These are phyloP conservation scores for Papilio xuthus DNA, from an alignment of 1,140 invertebrate species.

Conservation along the genomic window DNA sequence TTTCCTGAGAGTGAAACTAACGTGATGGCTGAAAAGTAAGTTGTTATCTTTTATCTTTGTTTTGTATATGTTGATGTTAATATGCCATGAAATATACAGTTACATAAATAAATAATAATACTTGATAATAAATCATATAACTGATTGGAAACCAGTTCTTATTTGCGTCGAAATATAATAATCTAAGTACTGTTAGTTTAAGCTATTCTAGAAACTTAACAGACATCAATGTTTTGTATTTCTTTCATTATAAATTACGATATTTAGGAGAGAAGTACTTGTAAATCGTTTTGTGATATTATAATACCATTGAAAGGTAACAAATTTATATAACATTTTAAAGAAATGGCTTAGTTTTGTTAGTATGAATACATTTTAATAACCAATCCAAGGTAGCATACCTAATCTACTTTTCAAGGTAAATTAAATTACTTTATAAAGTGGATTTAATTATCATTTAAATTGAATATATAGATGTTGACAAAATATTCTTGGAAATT, in stretches of 20 bases:
- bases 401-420: neutral
- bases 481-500: neutral
- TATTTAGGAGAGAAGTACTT: neutral
- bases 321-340: no score
- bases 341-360: neutral
- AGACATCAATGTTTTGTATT: neutral
- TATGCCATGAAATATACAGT: slow-evolving; percentile 41
- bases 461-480: neutral
- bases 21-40: slow-evolving; percentile 75
- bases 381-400: neutral
- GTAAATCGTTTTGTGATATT: neutral
- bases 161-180: slow-evolving; percentile 19
- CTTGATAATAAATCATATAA: slow-evolving; percentile 30
- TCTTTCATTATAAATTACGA: neutral
- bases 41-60: slow-evolving; percentile 42
- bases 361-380: neutral
- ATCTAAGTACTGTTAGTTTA: neutral
- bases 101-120: slow-evolving; percentile 57
- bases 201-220: neutral
- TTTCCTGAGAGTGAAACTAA: slow-evolving; percentile 48
- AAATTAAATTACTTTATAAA: neutral
- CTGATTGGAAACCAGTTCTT: slow-evolving; percentile 22
- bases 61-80: slow-evolving; percentile 50
- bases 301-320: no score
- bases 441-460: neutral